phyloP scores from a whole-genome alignment of 2,888 invertebrate genomes.

The Maniola hyperantus region DNA sequence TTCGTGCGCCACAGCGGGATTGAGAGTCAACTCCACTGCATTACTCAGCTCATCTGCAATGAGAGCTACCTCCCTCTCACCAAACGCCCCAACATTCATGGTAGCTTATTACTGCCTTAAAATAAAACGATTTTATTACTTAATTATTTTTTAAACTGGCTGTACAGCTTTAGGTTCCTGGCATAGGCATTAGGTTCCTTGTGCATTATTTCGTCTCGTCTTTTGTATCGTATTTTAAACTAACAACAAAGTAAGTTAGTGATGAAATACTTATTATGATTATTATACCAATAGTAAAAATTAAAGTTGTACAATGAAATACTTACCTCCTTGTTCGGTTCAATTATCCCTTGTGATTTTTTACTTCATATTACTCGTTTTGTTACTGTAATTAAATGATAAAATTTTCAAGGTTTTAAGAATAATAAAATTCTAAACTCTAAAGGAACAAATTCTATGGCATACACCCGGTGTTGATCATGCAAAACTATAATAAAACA shows the following conservation, averaged over 20 bases:
- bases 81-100: constrained; percentile 68
- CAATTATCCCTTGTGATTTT: constrained; percentile 50
- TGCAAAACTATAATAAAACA: constrained; percentile 25
- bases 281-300: too few species aligned
- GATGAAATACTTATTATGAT: constrained; percentile 33
- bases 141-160: neutral
- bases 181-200: neutral
- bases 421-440: constrained; percentile 32
- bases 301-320: constrained; percentile 8
- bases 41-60: constrained; percentile 90
- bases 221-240: neutral
- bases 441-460: constrained; percentile 36
- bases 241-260: constrained; percentile 3
- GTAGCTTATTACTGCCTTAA: constrained; percentile 36
- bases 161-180: too few species aligned
- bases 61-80: constrained; percentile 82
- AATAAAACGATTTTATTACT: constrained; percentile 12
- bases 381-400: constrained; percentile 45
- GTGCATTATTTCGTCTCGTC: too few species aligned
- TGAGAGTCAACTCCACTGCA: constrained; percentile 92
- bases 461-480: constrained; percentile 40
- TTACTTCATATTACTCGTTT: constrained; percentile 48
- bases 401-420: constrained; percentile 35
- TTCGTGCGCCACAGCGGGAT: constrained; percentile 88
- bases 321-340: constrained; percentile 57